A percentile compares a stretch with the other conserved stretches of the same genome.
Evolutionary conservation across 2,797 vertebrate species (phyloP).

Genomic region (Miopithecus talapoin): DNA sequence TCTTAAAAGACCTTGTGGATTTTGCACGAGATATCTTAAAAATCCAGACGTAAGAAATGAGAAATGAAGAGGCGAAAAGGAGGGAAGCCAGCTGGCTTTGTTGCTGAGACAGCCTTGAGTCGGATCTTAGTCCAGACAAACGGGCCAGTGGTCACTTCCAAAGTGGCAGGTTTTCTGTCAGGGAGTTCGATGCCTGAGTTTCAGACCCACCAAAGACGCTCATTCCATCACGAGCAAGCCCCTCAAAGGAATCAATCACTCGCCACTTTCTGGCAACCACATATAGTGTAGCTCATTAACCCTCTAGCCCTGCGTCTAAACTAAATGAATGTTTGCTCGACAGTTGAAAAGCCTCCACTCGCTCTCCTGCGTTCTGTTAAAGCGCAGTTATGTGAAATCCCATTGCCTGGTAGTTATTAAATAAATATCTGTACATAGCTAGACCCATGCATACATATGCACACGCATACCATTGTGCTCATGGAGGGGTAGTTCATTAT

Average conservation of each 20-base stretch:
- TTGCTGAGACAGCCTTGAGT: background rate
- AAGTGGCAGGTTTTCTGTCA: background rate
- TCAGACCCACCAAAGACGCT: background rate
- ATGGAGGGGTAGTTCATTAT: slow-evolving; percentile 59
- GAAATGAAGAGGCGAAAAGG: background rate
- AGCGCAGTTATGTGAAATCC: background rate
- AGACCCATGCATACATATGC: background rate
- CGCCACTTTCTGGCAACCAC: background rate
- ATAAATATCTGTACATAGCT: slow-evolving; percentile 37
- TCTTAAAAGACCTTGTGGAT: background rate
- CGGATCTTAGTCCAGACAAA: background rate
- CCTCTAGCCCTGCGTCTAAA: background rate
- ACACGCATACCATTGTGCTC: background rate
- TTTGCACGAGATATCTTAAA: background rate
- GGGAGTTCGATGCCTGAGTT: background rate
- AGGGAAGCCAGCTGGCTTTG: background rate
- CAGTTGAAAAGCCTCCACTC: background rate
- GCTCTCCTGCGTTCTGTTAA: background rate
- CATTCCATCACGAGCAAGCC: background rate
- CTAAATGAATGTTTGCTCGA: background rate
- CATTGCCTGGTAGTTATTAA: slow-evolving; percentile 71
- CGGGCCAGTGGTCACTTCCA: background rate
- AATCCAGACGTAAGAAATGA: background rate
- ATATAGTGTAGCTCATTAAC: background rate
- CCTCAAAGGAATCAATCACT: background rate